Conservation (phyloP, 2,888 invertebrate genomes). For the Mythimna loreyi region DNA sequence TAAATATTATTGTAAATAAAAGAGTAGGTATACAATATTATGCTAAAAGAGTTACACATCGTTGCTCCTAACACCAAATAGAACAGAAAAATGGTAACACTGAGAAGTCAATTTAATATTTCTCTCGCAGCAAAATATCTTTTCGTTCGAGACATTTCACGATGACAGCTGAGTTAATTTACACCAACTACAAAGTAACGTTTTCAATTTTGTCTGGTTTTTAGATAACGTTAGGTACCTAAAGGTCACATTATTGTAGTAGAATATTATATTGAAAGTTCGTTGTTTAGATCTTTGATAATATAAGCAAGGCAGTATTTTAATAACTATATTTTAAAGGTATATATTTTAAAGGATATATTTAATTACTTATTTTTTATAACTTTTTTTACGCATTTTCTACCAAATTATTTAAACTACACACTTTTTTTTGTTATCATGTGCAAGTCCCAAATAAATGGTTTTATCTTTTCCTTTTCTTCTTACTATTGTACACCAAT, state of each 20-base stretch:
- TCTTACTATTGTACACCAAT: no score
- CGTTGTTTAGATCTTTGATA: background rate
- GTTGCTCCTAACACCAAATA: conserved; percentile 2
- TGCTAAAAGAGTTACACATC: background rate
- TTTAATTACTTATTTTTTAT: no score
- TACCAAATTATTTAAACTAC: no score
- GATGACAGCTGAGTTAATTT: conserved; percentile 32
- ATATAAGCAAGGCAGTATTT: background rate
- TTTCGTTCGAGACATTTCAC: conserved; percentile 37
- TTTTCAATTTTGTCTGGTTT: conserved; percentile 26
- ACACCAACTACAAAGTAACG: conserved; percentile 28
- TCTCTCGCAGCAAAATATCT: conserved; percentile 35
- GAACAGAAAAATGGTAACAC: conserved; percentile 8
- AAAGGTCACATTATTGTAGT: conserved; percentile 5
- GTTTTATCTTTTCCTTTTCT: no score
- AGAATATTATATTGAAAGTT: background rate
- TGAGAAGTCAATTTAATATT: conserved; percentile 45
- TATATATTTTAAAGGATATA: no score
- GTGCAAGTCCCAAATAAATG: no score
- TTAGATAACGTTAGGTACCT: background rate
- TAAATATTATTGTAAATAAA: no score
- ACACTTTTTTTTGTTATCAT: no score
- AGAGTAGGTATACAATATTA: no score
- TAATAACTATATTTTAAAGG: background rate
- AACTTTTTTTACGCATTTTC: no score